phyloP scores from a whole-genome alignment of 2,888 invertebrate species.

The Cyrtodaria siliqua region DNA sequence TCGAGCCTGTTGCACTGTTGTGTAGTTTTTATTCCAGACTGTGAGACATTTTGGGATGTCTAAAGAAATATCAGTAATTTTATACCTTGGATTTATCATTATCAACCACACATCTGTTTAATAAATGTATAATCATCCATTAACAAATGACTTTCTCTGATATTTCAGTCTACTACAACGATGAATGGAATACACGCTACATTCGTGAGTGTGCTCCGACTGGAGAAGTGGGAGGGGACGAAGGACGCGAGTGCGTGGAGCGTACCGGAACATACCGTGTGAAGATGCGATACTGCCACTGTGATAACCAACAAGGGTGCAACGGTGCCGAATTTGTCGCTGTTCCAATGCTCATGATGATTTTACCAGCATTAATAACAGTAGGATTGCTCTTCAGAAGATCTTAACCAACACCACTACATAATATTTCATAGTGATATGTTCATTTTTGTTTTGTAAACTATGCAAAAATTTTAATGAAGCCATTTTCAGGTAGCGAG shows the following conservation, averaged over 20 bases:
- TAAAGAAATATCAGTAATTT: too few species aligned
- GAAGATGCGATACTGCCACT: constrained; percentile 85
- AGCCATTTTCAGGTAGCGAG: too few species aligned
- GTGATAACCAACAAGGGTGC: constrained; percentile 86
- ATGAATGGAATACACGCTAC: constrained; percentile 84
- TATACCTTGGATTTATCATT: too few species aligned
- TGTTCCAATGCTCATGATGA: constrained; percentile 43
- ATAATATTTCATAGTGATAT: not conserved
- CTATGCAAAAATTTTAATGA: too few species aligned
- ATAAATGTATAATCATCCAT: too few species aligned
- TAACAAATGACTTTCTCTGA: too few species aligned
- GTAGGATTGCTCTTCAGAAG: constrained; percentile 45
- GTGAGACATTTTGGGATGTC: too few species aligned
- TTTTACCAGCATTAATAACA: constrained; percentile 47
- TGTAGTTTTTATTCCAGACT: too few species aligned
- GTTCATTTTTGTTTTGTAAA: not conserved
- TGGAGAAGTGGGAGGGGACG: constrained; percentile 83
- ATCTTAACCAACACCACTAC: constrained; percentile 31
- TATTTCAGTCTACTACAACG: constrained; percentile 83
- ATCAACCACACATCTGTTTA: too few species aligned
- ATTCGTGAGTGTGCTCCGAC: constrained; percentile 85
- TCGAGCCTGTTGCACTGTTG: too few species aligned
- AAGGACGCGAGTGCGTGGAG: constrained; percentile 85
- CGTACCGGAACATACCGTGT: constrained; percentile 84
- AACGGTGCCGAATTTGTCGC: constrained; percentile 71